phyloP scores from a whole-genome alignment of 2,113 vertebrate species.

The Rallus limicola region DNA sequence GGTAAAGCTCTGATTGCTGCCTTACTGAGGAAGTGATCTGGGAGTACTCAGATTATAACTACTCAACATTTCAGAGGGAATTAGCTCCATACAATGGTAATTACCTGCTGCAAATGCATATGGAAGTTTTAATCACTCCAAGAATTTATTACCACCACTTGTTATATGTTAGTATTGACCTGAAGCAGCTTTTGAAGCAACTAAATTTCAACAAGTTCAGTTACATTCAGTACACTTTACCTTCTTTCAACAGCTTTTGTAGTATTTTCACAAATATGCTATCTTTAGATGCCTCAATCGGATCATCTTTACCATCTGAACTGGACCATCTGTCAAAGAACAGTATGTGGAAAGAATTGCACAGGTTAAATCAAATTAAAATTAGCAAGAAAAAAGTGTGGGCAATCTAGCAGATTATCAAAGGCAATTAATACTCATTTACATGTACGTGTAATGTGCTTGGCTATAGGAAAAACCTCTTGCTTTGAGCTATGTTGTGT shows the following conservation, averaged over 20 bases:
- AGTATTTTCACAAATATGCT: slow-evolving; percentile 95
- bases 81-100: neutral
- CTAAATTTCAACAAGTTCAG: neutral
- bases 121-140: neutral
- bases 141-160: neutral
- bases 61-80: neutral
- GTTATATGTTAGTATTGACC: neutral
- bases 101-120: neutral
- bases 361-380: neutral
- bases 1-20: neutral
- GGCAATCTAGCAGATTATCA: neutral
- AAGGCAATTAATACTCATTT: neutral
- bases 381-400: neutral
- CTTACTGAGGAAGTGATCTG: neutral
- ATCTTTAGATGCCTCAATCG: slow-evolving; percentile 91
- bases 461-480: neutral
- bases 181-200: slow-evolving; percentile 1
- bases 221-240: slow-evolving; percentile 65
- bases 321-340: slow-evolving; percentile 84
- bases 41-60: neutral
- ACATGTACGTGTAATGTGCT: neutral
- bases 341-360: neutral
- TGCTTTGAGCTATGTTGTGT: neutral
- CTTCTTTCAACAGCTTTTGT: slow-evolving; percentile 92
- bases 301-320: slow-evolving; percentile 88